Percentiles rank a stretch among this genome's conserved stretches.
Conservation (phyloP, 1,140 invertebrate genomes). For the Drosophila pseudoobscura region DNA sequence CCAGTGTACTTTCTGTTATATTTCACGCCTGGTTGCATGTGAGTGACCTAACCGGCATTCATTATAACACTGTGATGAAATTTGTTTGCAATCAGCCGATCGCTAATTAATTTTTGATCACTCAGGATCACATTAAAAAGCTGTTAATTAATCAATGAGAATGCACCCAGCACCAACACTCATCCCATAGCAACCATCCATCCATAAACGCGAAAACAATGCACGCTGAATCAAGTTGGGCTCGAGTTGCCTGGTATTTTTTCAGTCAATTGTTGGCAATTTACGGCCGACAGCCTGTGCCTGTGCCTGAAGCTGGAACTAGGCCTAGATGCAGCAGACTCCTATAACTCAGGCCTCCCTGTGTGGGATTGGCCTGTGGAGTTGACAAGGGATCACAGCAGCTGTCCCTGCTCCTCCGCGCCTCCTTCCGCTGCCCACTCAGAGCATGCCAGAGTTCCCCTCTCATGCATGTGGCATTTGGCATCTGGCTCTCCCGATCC, state of each 20-base stretch:
- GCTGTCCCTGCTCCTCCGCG: slow-evolving; percentile 14
- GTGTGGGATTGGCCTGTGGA: slow-evolving; percentile 62
- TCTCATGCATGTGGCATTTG: too few relatives aligned
- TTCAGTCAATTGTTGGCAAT: slow-evolving; percentile 70
- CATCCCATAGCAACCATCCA: not conserved
- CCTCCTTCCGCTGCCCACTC: slow-evolving; percentile 32
- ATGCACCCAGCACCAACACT: slow-evolving; percentile 7
- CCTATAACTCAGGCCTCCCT: slow-evolving; percentile 53
- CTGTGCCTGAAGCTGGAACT: slow-evolving; percentile 59
- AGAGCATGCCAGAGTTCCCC: slow-evolving; percentile 24
- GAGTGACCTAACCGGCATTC: slow-evolving; percentile 44
- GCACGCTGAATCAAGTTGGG: slow-evolving; percentile 1
- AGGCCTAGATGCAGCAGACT: slow-evolving; percentile 24
- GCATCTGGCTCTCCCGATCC: not conserved
- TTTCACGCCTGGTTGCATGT: slow-evolving; percentile 30
- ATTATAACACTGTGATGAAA: slow-evolving; percentile 18
- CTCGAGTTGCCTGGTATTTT: slow-evolving; percentile 26
- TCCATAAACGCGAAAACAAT: slow-evolving; percentile 9
- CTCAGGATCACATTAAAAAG: slow-evolving; percentile 43
- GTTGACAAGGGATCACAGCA: slow-evolving; percentile 49
- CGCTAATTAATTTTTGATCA: slow-evolving; percentile 46
- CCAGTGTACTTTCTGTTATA: slow-evolving; percentile 18
- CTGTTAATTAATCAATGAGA: slow-evolving; percentile 49
- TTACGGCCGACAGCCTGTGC: slow-evolving; percentile 64
- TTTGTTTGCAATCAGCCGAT: slow-evolving; percentile 10